phyloP scores from a whole-genome alignment of 1,140 invertebrate species.

The Ptiloglossa arizonensis region DNA sequence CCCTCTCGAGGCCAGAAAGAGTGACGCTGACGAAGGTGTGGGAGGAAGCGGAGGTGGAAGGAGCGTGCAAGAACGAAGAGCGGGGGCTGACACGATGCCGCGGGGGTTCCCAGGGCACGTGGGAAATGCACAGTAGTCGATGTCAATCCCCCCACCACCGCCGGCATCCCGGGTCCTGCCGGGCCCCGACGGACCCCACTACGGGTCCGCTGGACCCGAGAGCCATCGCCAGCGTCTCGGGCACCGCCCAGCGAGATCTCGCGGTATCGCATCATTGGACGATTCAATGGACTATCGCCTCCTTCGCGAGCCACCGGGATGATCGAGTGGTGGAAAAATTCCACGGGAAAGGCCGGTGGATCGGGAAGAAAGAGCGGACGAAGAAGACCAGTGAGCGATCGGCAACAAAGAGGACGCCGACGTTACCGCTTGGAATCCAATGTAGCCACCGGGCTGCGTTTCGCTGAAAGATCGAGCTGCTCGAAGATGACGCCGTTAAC shows the following conservation, averaged over 20 bases:
- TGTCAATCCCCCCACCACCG: slow-evolving; percentile 74
- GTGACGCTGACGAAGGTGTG: slow-evolving; percentile 58
- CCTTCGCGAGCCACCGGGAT: slow-evolving; percentile 59
- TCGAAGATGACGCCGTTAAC: slow-evolving; percentile 45
- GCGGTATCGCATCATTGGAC: slow-evolving; percentile 70
- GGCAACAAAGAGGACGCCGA: slow-evolving; percentile 71
- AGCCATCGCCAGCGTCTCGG: slow-evolving; percentile 65
- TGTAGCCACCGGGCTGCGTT: slow-evolving; percentile 44
- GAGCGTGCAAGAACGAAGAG: slow-evolving; percentile 71
- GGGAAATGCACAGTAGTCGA: slow-evolving; percentile 82
- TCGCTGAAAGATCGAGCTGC: neutral
- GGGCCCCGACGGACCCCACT: slow-evolving; percentile 67
- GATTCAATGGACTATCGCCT: slow-evolving; percentile 68
- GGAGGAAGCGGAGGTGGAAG: slow-evolving; percentile 63
- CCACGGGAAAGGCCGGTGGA: slow-evolving; percentile 52
- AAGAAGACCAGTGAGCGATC: slow-evolving; percentile 61
- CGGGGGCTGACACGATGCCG: slow-evolving; percentile 79
- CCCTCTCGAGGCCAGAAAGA: slow-evolving; percentile 34
- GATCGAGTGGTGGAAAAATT: slow-evolving; percentile 70
- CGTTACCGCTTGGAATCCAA: slow-evolving; percentile 49
- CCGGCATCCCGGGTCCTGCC: slow-evolving; percentile 54
- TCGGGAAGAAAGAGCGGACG: slow-evolving; percentile 14
- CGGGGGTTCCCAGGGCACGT: slow-evolving; percentile 82
- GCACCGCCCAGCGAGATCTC: slow-evolving; percentile 71
- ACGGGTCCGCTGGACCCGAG: slow-evolving; percentile 47